These are phyloP conservation scores for Phoebastria nigripes DNA, from an alignment of 2,797 vertebrate genomes.

Conservation along the genomic window DNA sequence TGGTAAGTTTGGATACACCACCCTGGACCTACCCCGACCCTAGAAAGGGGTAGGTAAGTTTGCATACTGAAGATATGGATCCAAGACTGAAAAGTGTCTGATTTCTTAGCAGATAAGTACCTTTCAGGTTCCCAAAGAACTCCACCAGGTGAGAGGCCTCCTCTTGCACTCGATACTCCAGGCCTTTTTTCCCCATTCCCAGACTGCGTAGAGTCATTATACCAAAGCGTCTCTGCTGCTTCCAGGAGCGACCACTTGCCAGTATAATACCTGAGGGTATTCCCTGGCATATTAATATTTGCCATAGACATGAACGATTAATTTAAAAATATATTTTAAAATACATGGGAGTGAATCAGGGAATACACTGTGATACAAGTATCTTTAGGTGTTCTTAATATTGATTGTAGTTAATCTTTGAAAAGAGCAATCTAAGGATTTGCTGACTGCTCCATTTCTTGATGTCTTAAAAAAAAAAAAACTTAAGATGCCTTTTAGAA, in stretches of 20 bases:
- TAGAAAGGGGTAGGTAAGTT: background rate
- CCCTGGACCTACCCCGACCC: background rate
- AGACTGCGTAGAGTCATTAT: slow-evolving; percentile 54
- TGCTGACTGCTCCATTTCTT: background rate
- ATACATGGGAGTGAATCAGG: background rate
- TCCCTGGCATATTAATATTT: background rate
- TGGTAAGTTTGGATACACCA: background rate
- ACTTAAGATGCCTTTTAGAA: background rate
- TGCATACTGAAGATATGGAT: background rate
- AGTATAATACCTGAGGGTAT: slow-evolving; percentile 42
- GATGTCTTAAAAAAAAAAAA: background rate
- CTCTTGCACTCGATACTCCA: slow-evolving; percentile 63
- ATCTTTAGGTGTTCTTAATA: background rate
- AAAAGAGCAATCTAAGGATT: background rate
- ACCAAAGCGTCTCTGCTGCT: slow-evolving; percentile 59
- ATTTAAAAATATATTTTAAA: background rate
- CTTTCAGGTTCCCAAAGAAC: slow-evolving; percentile 44
- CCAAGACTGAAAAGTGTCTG: background rate
- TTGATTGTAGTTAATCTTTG: background rate
- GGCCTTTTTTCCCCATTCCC: slow-evolving; percentile 66
- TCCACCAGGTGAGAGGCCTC: slow-evolving; percentile 61
- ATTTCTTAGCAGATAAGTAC: slow-evolving; percentile 1
- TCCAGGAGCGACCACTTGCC: slow-evolving; percentile 59
- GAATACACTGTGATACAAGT: background rate
- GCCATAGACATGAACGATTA: background rate